Base-by-base conservation (phyloP, 1,140 invertebrate species). In the Lycorma delicatula region DNA sequence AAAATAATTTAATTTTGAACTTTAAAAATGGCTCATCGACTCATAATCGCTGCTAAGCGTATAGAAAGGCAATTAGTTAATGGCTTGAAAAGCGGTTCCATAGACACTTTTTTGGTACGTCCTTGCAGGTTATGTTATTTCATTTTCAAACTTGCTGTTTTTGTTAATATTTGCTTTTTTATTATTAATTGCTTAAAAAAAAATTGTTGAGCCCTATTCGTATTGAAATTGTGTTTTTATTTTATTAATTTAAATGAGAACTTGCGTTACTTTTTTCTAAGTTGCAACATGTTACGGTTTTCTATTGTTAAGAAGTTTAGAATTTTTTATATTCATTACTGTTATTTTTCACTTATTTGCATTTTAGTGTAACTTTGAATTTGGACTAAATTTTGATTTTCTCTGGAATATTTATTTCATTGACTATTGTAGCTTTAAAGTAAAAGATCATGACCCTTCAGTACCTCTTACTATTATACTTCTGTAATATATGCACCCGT, bases 11-110 rank as follows among this genome's bases (percentile, higher is more conserved):
- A n/a, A n/a, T n/a, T n/a, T n/a, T n/a, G n/a, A n/a, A n/a, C n/a
- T n/a, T n/a, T n/a, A n/a, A n/a, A n/a, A 26, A 66, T 66, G 65
- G 65, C 63, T 36, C 56, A 60, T 20, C 48, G 65, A 46, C 34
- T 66, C n/a, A 44, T 63, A 22, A 48, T 48, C n/a, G 59, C 61
- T 6, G 61, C 61, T 18, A 56, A 58, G 34, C 59, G 58, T 34
- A 27, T 66, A 48, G 71, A 73, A 62, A 68, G 66, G 62, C 51
- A 72, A 23, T 59, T 73, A 56, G 68, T 62, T 62, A 68, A 68
- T 61, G 70, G 62, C 25, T 54, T 72, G 5, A 70, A 66, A 56
- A 58, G 64, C 48, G 67, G 47, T 46, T 68, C 63, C 54, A 49
- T 65, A 53, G 62, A 66, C 38, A 53, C 56, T 56, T 56, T 48